These are phyloP conservation scores for Vidua macroura DNA, from an alignment of 2,113 vertebrate species.

Conservation along the genomic window DNA sequence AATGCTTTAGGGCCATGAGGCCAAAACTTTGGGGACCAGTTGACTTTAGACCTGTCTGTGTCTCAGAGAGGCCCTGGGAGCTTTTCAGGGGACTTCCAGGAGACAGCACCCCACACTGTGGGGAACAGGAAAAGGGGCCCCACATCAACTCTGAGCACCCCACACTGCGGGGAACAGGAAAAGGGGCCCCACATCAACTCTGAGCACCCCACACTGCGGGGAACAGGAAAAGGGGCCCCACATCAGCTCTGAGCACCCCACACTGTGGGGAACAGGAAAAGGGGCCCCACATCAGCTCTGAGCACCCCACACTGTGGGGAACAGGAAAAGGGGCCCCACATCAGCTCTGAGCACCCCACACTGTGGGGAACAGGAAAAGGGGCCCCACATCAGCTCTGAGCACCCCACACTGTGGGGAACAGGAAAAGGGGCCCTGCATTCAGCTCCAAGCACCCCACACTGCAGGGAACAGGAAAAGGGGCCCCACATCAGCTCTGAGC, in stretches of 20 bases:
- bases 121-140: not conserved
- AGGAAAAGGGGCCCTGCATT: not conserved
- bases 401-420: fast-evolving
- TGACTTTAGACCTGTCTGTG: not conserved
- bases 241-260: not conserved
- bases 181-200: not conserved
- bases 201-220: not conserved
- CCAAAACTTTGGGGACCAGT: fast-evolving
- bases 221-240: not conserved
- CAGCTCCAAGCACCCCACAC: not conserved
- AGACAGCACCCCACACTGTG: fast-evolving
- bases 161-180: too few relatives aligned
- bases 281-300: too few relatives aligned
- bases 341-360: not conserved
- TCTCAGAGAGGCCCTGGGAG: not conserved
- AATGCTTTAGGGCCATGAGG: not conserved
- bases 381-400: fast-evolving
- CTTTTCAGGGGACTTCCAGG: not conserved
- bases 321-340: not conserved
- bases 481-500: not conserved
- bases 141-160: not conserved
- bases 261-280: fast-evolving
- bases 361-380: not conserved
- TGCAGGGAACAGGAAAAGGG: not conserved
- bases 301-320: too few relatives aligned